Evolutionary conservation across 1,140 invertebrate species (phyloP), one percentile per base, ranked within the genome.

Genomic region (Bombus vancouverensis): DNA sequence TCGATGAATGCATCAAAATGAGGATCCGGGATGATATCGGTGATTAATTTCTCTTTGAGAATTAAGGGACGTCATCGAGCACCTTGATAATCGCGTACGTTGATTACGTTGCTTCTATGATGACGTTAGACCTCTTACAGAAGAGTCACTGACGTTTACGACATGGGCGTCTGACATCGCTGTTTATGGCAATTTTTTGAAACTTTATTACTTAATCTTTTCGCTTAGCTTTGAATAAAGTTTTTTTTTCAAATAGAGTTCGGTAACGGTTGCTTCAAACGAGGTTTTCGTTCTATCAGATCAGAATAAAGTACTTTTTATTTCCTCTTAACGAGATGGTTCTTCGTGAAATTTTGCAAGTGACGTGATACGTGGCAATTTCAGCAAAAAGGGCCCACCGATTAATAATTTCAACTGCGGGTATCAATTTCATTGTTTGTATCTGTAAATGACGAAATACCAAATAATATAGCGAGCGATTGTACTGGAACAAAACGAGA

Each of bases 11-110:
- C 68, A 70, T 70, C 39, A 28, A 28, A 28, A 72, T 15, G 70
- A 44, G 28, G 12, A 42, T 72, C 70, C 25, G 3, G 68, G 37
- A 39, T 39, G 68, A 39, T 71, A 28, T 71, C 37, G 68, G 37
- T 71, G 37, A 71, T 71, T 37, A 34, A 71, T 71, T 71, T 71
- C 68, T 39, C 22, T 71, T 71, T 37, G 68, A 39, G n/a, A 66
- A 66, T n/a, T 66, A 22, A 68, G 32, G 66, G 66, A 68, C 59
- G 59, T 62, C 32, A 71, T 71, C 37, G 68, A 71, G 68, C 34
- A 5, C 18, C 25, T 37, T 39, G 68, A 34, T 39, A 39, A 39
- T 34, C 66, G 34, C 3, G 25, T 39, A 25, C 18, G 22, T 28
- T 13, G 37, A 37, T 71, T 28, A 28, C 3, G 10, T 28, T 70